Conservation (phyloP, 2,888 invertebrate species). For the Eulithis prunata region DNA sequence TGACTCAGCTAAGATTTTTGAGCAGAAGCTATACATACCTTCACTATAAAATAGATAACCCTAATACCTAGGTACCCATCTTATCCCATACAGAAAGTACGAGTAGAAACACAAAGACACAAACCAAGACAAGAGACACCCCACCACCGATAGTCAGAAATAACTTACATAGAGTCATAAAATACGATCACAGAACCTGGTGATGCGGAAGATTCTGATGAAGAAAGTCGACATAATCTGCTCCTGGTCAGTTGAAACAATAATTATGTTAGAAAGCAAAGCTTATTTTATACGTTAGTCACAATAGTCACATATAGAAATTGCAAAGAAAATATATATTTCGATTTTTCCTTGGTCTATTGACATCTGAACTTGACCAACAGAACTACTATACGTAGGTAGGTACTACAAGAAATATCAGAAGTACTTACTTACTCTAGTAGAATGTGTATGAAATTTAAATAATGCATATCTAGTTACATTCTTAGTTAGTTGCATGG, state of each 20-base stretch:
- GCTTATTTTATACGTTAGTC: conserved; percentile 22
- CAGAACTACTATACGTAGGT: no score
- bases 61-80: no score
- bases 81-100: no score
- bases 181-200: conserved; percentile 32
- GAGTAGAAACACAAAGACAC: background rate
- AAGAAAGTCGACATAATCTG: conserved; percentile 36
- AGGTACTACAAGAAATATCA: no score
- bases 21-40: no score
- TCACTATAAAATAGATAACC: no score
- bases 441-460: no score
- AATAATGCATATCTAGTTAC: no score
- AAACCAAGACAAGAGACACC: conserved; percentile 19
- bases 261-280: conserved; percentile 20
- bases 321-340: background rate
- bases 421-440: no score
- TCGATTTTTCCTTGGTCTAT: no score
- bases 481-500: no score
- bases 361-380: no score
- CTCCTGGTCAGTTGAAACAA: conserved; percentile 44
- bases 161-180: conserved; percentile 54
- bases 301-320: background rate
- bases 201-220: conserved; percentile 21
- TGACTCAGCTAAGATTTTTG: background rate
- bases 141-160: conserved; percentile 10